phyloP scores from a whole-genome alignment of 2,888 invertebrate species.

The Eupithecia tripunctaria region DNA sequence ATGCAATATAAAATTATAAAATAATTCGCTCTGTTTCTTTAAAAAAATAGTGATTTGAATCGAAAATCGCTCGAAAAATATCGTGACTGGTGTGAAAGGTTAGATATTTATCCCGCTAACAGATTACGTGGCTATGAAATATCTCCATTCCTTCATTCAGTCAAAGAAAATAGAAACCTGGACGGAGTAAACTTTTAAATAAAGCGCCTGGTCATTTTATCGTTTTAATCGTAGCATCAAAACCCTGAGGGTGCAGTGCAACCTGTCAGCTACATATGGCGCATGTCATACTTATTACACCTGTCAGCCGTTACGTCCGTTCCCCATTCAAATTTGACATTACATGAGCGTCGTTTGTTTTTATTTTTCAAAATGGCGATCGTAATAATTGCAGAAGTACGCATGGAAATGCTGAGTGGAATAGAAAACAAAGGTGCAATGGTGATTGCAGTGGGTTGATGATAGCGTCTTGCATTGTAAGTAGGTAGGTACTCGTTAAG shows the following conservation, averaged over 20 bases:
- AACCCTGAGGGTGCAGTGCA: conserved; percentile 1
- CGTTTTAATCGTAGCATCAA: neutral
- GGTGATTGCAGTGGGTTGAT: conserved; percentile 14
- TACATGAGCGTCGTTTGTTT: conserved; percentile 20
- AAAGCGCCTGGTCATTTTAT: neutral
- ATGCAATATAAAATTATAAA: too few relatives aligned
- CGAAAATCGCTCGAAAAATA: too few relatives aligned
- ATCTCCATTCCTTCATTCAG: too few relatives aligned
- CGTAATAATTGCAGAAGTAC: conserved; percentile 18
- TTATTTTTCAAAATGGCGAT: conserved; percentile 17
- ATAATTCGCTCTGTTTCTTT: too few relatives aligned
- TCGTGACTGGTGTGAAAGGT: too few relatives aligned
- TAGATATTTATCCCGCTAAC: too few relatives aligned
- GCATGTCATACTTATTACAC: conserved; percentile 50
- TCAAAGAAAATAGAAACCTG: too few relatives aligned
- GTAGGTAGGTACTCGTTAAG: neutral
- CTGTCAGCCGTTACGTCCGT: conserved; percentile 63
- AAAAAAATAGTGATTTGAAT: too few relatives aligned
- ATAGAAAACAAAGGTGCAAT: conserved; percentile 18
- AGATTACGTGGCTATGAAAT: too few relatives aligned
- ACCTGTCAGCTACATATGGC: conserved; percentile 53
- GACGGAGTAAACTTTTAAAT: neutral
- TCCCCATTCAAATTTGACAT: conserved; percentile 57
- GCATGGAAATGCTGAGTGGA: conserved; percentile 13
- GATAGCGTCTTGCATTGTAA: conserved; percentile 9